Evolutionary conservation across 2,797 vertebrate genomes (phyloP).

Genomic region (Nyctibius grandis): DNA sequence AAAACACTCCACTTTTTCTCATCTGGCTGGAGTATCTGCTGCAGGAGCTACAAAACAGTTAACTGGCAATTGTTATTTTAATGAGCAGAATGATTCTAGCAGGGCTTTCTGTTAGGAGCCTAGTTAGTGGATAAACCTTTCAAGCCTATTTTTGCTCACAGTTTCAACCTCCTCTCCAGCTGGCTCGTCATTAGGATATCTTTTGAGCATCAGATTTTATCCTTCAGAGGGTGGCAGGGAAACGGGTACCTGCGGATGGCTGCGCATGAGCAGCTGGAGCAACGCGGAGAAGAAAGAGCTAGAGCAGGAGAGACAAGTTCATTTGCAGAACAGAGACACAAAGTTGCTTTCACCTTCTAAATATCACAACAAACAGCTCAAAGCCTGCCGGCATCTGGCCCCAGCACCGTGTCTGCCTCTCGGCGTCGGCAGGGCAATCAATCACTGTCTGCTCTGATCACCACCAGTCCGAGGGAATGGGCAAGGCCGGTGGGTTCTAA

Average conservation of each 20-base stretch:
- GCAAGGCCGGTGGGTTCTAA: constrained; percentile 32
- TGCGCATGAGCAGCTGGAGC: not conserved
- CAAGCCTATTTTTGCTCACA: constrained; percentile 18
- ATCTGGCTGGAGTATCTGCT: not conserved
- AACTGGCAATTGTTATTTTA: not conserved
- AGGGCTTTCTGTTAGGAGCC: not conserved
- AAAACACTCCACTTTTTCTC: not conserved
- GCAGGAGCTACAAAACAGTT: not conserved
- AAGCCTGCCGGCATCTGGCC: constrained; percentile 16
- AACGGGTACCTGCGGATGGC: not conserved
- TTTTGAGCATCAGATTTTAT: not conserved
- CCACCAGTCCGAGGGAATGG: not conserved
- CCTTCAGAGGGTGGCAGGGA: not conserved
- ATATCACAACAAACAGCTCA: not conserved
- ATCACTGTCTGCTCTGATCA: constrained; percentile 60
- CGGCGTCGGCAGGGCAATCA: not conserved
- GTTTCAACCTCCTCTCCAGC: not conserved
- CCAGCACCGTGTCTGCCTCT: not conserved
- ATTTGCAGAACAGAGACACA: not conserved
- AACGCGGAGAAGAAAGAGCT: not conserved
- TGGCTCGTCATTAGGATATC: not conserved
- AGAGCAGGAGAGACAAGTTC: not conserved
- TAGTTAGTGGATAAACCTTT: not conserved
- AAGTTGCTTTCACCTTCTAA: constrained; percentile 25
- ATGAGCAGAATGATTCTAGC: not conserved